Conservation (phyloP, 2,113 vertebrate species). For the Recurvirostra avosetta region DNA sequence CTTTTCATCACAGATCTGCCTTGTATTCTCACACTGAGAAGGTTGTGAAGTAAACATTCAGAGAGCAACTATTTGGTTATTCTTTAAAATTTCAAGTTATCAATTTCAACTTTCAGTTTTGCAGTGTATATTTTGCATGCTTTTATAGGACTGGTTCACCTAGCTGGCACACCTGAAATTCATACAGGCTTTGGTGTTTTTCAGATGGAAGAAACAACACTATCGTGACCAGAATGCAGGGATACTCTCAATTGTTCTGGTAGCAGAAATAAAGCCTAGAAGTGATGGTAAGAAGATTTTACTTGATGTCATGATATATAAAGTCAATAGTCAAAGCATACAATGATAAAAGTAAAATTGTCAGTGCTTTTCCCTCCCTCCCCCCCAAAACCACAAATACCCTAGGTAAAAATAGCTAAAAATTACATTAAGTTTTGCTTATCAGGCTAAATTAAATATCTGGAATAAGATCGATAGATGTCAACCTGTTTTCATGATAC, state of each 20-base stretch:
- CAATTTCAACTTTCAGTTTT: background rate
- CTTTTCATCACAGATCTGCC: background rate
- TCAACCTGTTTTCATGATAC: background rate
- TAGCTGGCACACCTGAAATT: background rate
- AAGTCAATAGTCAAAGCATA: background rate
- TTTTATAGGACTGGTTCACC: background rate
- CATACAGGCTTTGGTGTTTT: background rate
- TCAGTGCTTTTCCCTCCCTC: too few relatives aligned
- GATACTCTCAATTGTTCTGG: background rate
- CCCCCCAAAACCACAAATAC: background rate
- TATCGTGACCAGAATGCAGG: background rate
- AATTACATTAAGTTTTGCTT: background rate
- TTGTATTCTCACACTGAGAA: background rate
- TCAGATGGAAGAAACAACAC: background rate
- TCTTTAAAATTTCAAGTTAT: background rate
- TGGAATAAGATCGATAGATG: background rate
- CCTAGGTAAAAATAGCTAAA: background rate
- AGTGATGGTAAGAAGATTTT: background rate
- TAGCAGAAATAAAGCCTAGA: background rate
- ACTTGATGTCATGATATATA: background rate
- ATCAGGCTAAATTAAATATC: background rate
- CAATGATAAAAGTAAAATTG: background rate
- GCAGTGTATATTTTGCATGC: background rate
- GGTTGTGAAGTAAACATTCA: background rate
- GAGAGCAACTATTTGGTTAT: background rate